These are phyloP conservation scores for Ptychochromis oligacanthus DNA, from an alignment of 2,113 vertebrate species.

Conservation along the genomic window DNA sequence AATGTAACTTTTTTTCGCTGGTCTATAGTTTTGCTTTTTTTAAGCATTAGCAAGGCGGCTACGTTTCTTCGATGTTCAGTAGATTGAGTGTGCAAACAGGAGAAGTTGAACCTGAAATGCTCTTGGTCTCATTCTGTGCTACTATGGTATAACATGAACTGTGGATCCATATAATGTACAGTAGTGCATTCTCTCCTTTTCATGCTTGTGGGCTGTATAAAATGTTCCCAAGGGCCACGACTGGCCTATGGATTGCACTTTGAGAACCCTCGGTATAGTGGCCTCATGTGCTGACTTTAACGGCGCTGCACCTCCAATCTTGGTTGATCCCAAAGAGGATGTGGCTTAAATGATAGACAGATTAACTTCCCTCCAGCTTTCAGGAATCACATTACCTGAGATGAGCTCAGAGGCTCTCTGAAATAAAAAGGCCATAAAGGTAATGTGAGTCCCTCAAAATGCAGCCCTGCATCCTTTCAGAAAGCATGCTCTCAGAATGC, in stretches of 20 bases:
- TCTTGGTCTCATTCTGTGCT: background rate
- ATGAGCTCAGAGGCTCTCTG: conserved; percentile 39
- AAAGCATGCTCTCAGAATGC: conserved; percentile 22
- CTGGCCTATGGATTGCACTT: background rate
- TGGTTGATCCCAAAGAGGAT: conserved; percentile 34
- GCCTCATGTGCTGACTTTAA: background rate
- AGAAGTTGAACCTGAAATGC: background rate
- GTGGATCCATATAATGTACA: background rate
- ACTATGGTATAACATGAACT: background rate
- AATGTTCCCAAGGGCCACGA: background rate
- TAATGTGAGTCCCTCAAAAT: conserved; percentile 68
- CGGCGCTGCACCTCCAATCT: conserved; percentile 18
- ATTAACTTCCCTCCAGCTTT: conserved; percentile 49
- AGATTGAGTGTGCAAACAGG: background rate
- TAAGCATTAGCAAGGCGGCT: background rate
- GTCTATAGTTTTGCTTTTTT: no score
- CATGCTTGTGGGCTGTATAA: background rate
- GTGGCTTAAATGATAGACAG: conserved; percentile 41
- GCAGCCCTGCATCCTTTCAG: conserved; percentile 44
- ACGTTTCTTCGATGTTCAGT: background rate
- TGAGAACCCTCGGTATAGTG: background rate
- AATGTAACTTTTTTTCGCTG: no score
- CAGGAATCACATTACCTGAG: conserved; percentile 67
- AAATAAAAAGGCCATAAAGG: conserved; percentile 69
- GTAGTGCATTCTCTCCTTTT: background rate